Conservation (phyloP, 2,113 vertebrate genomes). For the Pedionomus torquatus region DNA sequence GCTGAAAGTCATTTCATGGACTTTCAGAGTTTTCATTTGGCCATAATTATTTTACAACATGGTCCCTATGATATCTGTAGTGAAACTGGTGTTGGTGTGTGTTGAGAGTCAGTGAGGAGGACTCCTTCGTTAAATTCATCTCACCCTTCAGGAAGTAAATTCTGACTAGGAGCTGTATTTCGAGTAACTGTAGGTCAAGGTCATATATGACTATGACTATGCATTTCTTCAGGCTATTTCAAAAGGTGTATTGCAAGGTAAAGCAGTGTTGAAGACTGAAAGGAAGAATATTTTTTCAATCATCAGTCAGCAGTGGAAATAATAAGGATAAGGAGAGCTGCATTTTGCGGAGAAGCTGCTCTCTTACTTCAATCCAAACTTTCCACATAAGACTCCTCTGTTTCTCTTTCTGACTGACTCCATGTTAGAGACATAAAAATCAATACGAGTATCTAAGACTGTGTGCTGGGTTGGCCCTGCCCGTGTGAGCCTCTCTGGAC, state of each 20-base stretch:
- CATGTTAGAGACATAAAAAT: background rate
- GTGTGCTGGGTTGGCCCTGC: background rate
- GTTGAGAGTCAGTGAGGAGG: background rate
- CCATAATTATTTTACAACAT: background rate
- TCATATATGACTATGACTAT: background rate
- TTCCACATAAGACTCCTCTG: background rate
- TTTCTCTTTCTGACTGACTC: background rate
- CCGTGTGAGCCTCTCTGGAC: background rate
- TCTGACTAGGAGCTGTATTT: background rate
- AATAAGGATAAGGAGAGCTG: background rate
- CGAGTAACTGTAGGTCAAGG: background rate
- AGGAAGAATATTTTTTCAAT: background rate
- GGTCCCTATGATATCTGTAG: background rate
- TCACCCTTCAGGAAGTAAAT: background rate
- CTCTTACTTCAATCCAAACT: background rate
- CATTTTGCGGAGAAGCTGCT: background rate
- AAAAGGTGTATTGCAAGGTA: background rate
- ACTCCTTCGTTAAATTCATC: background rate
- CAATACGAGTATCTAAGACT: background rate
- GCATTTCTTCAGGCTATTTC: background rate
- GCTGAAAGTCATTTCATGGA: conserved; percentile 29
- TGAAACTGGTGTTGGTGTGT: background rate
- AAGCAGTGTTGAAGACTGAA: background rate
- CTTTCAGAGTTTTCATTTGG: background rate
- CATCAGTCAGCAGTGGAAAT: background rate